A percentile compares a stretch with the other conserved stretches of the same genome.
phyloP scores from a whole-genome alignment of 2,888 invertebrate genomes.

The Rhamnusium bicolor region DNA sequence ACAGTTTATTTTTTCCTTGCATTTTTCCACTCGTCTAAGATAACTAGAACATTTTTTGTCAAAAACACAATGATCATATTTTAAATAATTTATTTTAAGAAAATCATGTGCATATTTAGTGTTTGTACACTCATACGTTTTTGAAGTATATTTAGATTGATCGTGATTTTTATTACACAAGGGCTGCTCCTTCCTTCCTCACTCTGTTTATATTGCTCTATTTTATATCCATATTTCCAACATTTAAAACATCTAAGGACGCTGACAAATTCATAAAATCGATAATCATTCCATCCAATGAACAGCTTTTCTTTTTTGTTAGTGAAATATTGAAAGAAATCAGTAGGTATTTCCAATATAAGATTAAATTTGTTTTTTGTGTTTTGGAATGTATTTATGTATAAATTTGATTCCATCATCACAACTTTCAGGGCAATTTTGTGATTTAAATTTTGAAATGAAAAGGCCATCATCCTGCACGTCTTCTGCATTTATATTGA shows the following conservation, averaged over 20 bases:
- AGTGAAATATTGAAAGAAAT: neutral
- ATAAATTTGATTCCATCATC: neutral
- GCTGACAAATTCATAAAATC: slow-evolving; percentile 19
- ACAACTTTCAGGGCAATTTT: slow-evolving; percentile 11
- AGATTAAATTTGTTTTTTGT: neutral
- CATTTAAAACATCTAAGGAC: slow-evolving; percentile 16
- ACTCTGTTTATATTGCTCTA: neutral
- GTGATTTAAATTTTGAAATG: neutral
- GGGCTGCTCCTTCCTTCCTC: neutral
- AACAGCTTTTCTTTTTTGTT: neutral
- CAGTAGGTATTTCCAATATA: slow-evolving; percentile 2
- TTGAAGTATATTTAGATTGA: neutral
- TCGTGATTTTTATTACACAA: neutral
- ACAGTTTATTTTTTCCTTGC: slow-evolving; percentile 4
- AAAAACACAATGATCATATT: slow-evolving; percentile 21
- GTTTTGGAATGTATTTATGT: neutral
- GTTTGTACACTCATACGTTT: neutral
- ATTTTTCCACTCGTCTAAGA: neutral
- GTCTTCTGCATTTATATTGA: too few species aligned
- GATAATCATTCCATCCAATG: slow-evolving; percentile 14
- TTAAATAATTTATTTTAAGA: slow-evolving; percentile 13
- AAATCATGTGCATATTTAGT: slow-evolving; percentile 14
- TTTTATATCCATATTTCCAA: slow-evolving; percentile 11
- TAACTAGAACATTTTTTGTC: slow-evolving; percentile 8
- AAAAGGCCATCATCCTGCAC: too few species aligned